phyloP scores from a whole-genome alignment of 2,113 vertebrate species.

The Syrrhaptes paradoxus region DNA sequence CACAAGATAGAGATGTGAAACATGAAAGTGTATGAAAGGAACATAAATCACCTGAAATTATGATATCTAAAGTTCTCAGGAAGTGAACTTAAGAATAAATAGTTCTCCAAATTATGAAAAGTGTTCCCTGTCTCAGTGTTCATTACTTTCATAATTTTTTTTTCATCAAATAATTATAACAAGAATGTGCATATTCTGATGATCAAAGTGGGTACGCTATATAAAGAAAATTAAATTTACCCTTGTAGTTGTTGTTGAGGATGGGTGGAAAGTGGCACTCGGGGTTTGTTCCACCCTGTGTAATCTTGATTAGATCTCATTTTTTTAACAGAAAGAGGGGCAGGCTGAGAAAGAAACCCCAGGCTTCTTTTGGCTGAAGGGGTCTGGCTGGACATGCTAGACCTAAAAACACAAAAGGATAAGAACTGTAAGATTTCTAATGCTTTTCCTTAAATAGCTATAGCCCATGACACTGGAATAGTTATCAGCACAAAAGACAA shows the following conservation, averaged over 20 bases:
- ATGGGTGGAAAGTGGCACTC: slow-evolving; percentile 83
- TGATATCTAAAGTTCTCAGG: neutral
- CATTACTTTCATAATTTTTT: neutral
- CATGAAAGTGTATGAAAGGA: neutral
- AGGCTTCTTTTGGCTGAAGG: slow-evolving; percentile 90
- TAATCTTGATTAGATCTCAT: slow-evolving; percentile 91
- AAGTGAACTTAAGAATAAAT: neutral
- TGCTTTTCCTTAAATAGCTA: neutral
- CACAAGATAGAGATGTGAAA: neutral
- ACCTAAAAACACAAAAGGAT: slow-evolving; percentile 67
- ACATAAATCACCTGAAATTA: neutral
- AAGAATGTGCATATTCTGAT: neutral
- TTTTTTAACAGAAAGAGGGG: slow-evolving; percentile 91
- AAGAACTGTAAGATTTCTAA: neutral
- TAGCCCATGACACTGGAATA: neutral
- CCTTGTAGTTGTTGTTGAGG: slow-evolving; percentile 92
- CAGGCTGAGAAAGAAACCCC: slow-evolving; percentile 89
- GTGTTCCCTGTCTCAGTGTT: neutral
- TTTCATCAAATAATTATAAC: neutral
- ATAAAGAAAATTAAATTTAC: slow-evolving; percentile 69
- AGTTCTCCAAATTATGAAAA: neutral
- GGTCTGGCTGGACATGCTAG: slow-evolving; percentile 78
- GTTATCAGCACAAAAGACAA: neutral
- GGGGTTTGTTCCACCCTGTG: slow-evolving; percentile 93
- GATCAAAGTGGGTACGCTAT: neutral